Conservation (phyloP, 2,113 vertebrate species). For the Rafetus swinhoei region DNA sequence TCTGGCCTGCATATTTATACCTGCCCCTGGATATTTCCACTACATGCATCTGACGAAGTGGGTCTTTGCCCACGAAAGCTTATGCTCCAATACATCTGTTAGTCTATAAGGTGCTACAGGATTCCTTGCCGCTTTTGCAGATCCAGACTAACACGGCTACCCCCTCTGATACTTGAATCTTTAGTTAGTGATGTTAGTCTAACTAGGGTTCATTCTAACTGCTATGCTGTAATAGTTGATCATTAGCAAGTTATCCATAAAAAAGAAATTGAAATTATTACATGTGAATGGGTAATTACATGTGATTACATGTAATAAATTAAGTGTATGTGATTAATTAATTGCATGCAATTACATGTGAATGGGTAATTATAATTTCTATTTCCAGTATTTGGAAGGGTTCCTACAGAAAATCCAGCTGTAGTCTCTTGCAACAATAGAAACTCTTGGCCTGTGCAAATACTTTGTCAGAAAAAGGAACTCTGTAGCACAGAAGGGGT, state of each 20-base stretch:
- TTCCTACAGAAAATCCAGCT: not conserved
- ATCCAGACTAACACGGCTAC: no score
- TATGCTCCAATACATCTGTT: no score
- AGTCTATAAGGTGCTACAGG: no score
- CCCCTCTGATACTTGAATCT: not conserved
- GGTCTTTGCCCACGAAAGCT: no score
- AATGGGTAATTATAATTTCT: not conserved
- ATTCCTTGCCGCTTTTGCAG: no score
- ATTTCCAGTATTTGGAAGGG: not conserved
- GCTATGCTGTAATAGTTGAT: not conserved
- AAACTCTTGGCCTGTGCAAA: not conserved
- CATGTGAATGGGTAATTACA: not conserved
- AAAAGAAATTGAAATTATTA: not conserved
- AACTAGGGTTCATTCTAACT: not conserved
- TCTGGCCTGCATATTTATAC: no score
- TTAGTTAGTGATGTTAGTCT: not conserved
- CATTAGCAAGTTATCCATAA: not conserved
- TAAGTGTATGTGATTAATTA: no score
- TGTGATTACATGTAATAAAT: no score
- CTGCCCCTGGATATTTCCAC: no score
- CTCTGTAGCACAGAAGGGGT: not conserved
- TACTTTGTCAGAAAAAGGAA: not conserved
- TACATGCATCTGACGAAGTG: no score
- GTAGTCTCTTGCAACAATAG: not conserved
- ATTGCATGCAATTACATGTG: no score